phyloP scores from a whole-genome alignment of 2,888 invertebrate genomes.

The Dinocampus coccinellae region DNA sequence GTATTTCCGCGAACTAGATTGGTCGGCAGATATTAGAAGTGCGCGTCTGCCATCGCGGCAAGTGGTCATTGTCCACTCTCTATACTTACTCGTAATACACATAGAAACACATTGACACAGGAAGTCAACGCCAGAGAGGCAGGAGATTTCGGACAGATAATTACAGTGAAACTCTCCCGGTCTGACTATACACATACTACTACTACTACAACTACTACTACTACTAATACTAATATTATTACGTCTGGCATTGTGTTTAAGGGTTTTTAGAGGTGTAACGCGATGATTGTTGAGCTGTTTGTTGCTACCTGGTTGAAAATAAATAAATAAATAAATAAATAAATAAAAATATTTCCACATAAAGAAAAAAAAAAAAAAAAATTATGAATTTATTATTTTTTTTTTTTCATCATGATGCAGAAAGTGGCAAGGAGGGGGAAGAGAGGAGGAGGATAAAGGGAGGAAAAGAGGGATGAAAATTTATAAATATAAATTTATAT shows the following conservation, averaged over 20 bases:
- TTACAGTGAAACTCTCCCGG: slow-evolving; percentile 54
- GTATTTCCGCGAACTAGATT: slow-evolving; percentile 66
- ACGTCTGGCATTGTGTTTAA: slow-evolving; percentile 53
- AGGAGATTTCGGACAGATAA: slow-evolving; percentile 62
- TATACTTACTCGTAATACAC: slow-evolving; percentile 31
- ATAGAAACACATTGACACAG: too few relatives aligned
- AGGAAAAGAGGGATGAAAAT: too few relatives aligned
- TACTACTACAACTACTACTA: slow-evolving; percentile 39
- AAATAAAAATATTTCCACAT: too few relatives aligned
- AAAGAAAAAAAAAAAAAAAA: too few relatives aligned
- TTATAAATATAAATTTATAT: slow-evolving; percentile 33
- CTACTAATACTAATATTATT: slow-evolving; percentile 38
- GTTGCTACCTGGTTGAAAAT: too few relatives aligned
- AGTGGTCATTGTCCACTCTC: slow-evolving; percentile 63
- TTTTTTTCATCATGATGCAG: too few relatives aligned
- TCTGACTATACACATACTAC: background rate
- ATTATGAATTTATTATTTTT: too few relatives aligned
- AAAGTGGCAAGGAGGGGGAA: too few relatives aligned
- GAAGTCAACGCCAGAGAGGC: slow-evolving; percentile 52
- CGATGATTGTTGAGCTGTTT: slow-evolving; percentile 50
- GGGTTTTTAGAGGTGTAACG: slow-evolving; percentile 55
- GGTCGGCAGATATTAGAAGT: slow-evolving; percentile 59
- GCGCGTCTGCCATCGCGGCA: slow-evolving; percentile 59
- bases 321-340: too few relatives aligned
- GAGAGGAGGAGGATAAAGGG: too few relatives aligned